Evolutionary conservation across 2,113 vertebrate genomes (phyloP), one percentile per base, ranked within the genome.

Genomic region (Cyprinodon variegatus): DNA sequence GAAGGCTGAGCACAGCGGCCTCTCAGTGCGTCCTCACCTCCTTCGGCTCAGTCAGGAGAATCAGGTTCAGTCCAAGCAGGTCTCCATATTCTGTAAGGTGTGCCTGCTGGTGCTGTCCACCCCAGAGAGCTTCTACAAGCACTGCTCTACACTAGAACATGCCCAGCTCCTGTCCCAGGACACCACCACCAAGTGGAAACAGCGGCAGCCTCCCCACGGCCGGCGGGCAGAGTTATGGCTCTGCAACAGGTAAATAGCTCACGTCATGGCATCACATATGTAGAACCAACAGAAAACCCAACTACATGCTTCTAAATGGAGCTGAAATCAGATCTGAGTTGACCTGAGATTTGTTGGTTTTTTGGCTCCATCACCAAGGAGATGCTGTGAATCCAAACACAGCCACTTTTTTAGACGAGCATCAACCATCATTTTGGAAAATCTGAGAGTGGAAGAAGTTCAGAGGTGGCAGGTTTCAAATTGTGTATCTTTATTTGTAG

Each of bases 141-240:
- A 97, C 91, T 96, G 96, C 67, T 87, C 93, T 8, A 95, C 96
- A 0, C 0, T 90, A 3, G 96, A 96, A 74, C 96, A 97, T 0
- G 2, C 73, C 3, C 90, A 92, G 79, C 94, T 96, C 92, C 92
- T 96, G 20, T 78, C 90, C 0, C 89, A 77, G 0, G 94, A 96
- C 87, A 83, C 80, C 15, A 85, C 83, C 0, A 60, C 81, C 20
- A 80, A 83, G 70, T 96, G 96, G 96, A 81, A 70, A 11, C 71
- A 93, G 39, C 94, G 95, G 0, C 71, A 88, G 0, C 96, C 95
- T 0, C 96, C 96, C 0, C 65, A 70, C 66, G 3, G 41, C 40
- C 70, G 61, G 38, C 77, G 36, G 12, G 71, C 70, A 0, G 77
- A 82, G 41, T 68, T 91, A 22, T 61, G 75, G 82, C 77, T 88